Percentiles rank a stretch among this genome's conserved stretches.
Conservation (phyloP, 2,888 invertebrate species). For the Suillia variegata region DNA sequence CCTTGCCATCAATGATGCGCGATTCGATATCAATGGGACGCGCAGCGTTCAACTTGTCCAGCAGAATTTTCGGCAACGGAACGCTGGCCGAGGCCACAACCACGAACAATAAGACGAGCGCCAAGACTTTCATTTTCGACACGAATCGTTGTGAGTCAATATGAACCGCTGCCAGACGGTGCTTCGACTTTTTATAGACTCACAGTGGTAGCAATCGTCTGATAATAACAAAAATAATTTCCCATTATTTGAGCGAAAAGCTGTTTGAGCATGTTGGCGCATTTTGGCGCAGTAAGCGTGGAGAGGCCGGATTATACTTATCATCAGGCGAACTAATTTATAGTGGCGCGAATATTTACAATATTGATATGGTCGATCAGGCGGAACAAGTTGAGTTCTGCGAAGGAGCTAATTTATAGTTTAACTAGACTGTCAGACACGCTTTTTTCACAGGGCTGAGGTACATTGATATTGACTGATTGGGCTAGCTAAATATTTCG, state of each 20-base stretch:
- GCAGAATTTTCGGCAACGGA: slow-evolving; percentile 23
- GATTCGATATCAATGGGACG: slow-evolving; percentile 28
- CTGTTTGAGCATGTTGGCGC: no score
- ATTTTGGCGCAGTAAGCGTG: no score
- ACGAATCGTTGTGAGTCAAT: slow-evolving; percentile 13
- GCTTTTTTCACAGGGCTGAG: no score
- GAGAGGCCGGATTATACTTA: no score
- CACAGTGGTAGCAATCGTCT: no score
- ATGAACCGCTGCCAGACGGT: background rate
- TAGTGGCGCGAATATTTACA: background rate
- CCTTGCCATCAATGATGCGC: slow-evolving; percentile 45
- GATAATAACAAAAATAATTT: no score
- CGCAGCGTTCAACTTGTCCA: slow-evolving; percentile 12
- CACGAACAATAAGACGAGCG: slow-evolving; percentile 25
- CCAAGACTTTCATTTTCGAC: slow-evolving; percentile 21
- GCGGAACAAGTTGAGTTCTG: no score
- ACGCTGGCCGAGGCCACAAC: slow-evolving; percentile 27
- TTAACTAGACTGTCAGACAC: no score
- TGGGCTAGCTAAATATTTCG: no score
- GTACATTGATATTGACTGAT: no score
- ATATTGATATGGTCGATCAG: background rate
- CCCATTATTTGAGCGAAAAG: no score
- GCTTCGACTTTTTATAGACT: background rate
- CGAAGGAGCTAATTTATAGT: no score
- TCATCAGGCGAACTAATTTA: background rate